A percentile compares a stretch with the other conserved stretches of the same genome.
These are phyloP conservation scores for Altica lythri DNA, from an alignment of 2,888 invertebrate species.

Conservation along the genomic window DNA sequence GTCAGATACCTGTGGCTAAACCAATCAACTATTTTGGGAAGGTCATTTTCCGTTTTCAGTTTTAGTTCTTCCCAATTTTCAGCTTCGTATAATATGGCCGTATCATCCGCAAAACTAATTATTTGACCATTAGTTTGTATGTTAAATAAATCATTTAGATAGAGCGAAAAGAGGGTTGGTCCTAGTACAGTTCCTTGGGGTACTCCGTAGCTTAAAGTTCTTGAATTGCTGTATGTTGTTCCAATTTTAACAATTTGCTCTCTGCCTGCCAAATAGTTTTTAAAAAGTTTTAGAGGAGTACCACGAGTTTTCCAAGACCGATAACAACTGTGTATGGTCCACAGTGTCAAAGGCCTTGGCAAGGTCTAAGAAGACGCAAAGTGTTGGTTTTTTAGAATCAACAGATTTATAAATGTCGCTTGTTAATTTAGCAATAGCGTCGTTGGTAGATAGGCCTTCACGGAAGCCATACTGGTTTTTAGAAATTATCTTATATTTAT, in stretches of 20 bases:
- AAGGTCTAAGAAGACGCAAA: neutral
- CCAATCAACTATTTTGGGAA: neutral
- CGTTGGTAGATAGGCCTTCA: no score
- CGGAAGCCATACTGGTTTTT: neutral
- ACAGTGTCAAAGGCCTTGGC: no score
- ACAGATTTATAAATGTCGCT: neutral
- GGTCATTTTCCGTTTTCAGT: conserved; percentile 1
- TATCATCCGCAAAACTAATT: conserved; percentile 13
- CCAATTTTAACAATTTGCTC: conserved; percentile 11
- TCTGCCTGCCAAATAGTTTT: neutral
- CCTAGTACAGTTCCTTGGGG: conserved; percentile 11
- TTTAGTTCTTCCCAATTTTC: conserved; percentile 10
- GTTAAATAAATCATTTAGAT: conserved; percentile 5
- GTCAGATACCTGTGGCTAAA: conserved; percentile 6
- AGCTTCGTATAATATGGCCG: conserved; percentile 8
- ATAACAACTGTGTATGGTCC: neutral
- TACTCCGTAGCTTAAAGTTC: conserved; percentile 5
- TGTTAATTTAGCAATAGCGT: neutral
- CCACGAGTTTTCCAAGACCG: neutral
- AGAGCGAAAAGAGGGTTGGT: conserved; percentile 3
- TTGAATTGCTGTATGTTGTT: neutral
- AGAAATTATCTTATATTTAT: neutral
- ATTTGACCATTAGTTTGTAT: neutral
- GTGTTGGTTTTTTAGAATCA: neutral
- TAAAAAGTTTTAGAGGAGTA: no score